Percentiles rank a stretch among this genome's conserved stretches.
Evolutionary conservation across 2,113 vertebrate species (phyloP).

Genomic region (Baryphthengus martii): DNA sequence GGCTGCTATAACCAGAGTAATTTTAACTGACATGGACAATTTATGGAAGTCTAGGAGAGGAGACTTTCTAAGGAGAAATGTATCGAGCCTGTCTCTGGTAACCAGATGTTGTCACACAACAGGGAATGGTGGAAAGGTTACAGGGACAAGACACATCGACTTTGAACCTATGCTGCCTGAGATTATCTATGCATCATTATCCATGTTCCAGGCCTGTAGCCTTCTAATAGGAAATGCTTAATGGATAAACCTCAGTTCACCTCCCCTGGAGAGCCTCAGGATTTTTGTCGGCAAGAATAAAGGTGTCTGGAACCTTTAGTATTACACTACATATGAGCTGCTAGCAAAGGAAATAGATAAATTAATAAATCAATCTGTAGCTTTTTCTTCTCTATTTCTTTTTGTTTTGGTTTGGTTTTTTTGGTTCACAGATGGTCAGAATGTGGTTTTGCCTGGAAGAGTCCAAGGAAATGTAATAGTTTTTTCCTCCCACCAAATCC

Average conservation of each 20-base stretch:
- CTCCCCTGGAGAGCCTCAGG: accelerated
- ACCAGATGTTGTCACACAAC: neutral
- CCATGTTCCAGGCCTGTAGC: neutral
- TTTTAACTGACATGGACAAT: neutral
- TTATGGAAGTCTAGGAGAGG: neutral
- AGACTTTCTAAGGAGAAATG: neutral
- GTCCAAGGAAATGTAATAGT: neutral
- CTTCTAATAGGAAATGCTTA: neutral
- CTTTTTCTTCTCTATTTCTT: neutral
- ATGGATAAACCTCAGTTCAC: neutral
- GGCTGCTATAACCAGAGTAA: neutral
- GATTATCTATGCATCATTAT: neutral
- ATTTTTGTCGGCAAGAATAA: neutral
- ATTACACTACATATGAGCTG: neutral
- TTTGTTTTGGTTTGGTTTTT: neutral
- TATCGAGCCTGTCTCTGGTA: neutral
- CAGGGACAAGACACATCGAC: neutral
- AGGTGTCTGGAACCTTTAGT: neutral
- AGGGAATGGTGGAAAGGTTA: neutral
- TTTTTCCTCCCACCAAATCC: neutral
- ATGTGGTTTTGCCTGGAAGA: neutral
- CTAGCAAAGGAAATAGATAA: neutral
- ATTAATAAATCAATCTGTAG: neutral
- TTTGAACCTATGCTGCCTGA: neutral
- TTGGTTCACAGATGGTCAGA: neutral